Conservation (phyloP, 2,888 invertebrate species). For the Tipula vernalis region DNA sequence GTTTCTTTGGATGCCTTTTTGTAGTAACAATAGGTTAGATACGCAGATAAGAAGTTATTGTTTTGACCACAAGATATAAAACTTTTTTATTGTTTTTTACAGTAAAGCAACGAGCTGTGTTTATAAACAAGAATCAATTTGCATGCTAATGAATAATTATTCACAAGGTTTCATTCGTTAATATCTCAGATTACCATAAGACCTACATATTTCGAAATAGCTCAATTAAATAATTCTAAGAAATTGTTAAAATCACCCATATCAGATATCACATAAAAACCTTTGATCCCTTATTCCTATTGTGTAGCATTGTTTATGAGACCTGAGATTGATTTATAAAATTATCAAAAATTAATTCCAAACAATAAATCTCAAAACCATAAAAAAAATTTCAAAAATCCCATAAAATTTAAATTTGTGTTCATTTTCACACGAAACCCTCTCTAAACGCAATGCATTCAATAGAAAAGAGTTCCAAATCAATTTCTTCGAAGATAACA, state of each 20-base stretch:
- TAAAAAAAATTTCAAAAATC: background rate
- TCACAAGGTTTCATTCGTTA: too few relatives aligned
- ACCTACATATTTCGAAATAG: background rate
- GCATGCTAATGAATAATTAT: too few relatives aligned
- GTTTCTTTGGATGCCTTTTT: background rate
- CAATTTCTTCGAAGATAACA: background rate
- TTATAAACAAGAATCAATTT: too few relatives aligned
- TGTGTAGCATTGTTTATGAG: background rate
- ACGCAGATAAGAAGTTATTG: background rate
- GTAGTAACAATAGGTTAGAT: background rate
- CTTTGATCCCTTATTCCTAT: background rate
- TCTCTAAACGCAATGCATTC: background rate
- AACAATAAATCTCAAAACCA: background rate
- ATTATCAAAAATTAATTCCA: background rate
- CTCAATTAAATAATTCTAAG: background rate
- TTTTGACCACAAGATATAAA: background rate
- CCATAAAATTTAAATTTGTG: background rate
- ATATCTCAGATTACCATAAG: too few relatives aligned
- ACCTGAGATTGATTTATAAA: background rate
- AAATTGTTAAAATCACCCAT: background rate
- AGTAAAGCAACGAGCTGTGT: background rate
- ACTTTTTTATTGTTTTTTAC: background rate
- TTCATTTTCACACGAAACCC: background rate
- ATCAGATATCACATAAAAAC: background rate
- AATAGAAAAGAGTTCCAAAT: background rate